Conservation (phyloP, 2,797 vertebrate genomes). For the Graptemys geographica region DNA sequence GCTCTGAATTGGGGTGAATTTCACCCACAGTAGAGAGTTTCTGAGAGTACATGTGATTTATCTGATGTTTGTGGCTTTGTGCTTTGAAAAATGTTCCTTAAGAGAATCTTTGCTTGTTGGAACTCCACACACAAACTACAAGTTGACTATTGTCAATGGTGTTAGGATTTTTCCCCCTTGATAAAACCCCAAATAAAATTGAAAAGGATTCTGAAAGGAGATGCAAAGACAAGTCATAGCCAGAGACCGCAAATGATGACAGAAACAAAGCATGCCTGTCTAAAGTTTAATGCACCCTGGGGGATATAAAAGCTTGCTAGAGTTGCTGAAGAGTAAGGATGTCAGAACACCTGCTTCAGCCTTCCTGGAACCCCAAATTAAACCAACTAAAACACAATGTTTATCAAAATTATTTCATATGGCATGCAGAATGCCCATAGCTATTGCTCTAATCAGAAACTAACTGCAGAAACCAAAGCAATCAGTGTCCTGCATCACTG, state of each 20-base stretch:
- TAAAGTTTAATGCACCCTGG: neutral
- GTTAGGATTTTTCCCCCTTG: neutral
- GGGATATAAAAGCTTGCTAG: neutral
- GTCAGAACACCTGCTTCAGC: neutral
- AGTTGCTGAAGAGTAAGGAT: neutral
- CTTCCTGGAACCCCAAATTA: neutral
- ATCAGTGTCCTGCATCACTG: neutral
- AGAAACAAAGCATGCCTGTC: neutral
- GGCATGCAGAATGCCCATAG: neutral
- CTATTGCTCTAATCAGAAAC: neutral
- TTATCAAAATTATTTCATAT: neutral
- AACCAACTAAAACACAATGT: neutral
- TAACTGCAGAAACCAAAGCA: neutral
- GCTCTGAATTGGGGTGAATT: neutral
- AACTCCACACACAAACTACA: neutral
- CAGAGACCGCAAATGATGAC: neutral
- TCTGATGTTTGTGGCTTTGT: neutral
- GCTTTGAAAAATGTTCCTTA: neutral
- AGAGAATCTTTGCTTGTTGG: neutral
- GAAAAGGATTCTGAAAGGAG: neutral
- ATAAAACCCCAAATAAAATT: neutral
- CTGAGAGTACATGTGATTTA: neutral
- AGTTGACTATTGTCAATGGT: neutral
- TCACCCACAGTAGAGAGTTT: neutral
- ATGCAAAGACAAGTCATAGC: neutral